Base-by-base conservation (phyloP, 2,113 vertebrate species). In the Brachyhypopomus occidentalis region DNA sequence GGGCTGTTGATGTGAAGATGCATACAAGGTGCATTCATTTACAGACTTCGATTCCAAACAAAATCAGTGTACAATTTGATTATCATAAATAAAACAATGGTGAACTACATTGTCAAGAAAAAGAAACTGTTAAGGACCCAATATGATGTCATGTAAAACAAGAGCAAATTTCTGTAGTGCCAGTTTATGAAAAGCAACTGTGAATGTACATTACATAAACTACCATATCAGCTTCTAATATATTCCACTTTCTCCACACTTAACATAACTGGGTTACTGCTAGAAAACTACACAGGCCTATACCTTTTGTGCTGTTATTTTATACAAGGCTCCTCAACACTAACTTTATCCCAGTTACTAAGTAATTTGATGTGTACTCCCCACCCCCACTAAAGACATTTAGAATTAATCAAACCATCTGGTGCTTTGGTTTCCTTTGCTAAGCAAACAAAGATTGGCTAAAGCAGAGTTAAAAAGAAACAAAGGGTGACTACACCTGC, bases 231-330 rank as follows among this genome's bases (percentile, higher is more conserved):
- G 48, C 9, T 41, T 52, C 12, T 14, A 69, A 55, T 23, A n/a
- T 27, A 19, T 4, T 11, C 59, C 19, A 80, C 78, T 73, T 80
- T 63, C 72, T 58, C 60, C 71, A 80, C 79, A 80, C 60, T 80
- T 73, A 73, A 64, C 16, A 59, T 12, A 19, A 48, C 20, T n/a
- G 19, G 4, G 36, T 19, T 48, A 30, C 19, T 23, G 20, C 12
- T 8, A 48, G 34, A 30, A 34, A 41, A 25, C 30, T n/a, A 6
- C 25, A 52, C 45, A 52, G 9, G 45, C 45, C 12, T 52, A 52
- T 52, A 52, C 12, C 12, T 11, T 52, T 52, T 14, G 9, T 52
- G 12, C 12, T 8, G 11, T 52, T 62, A 12, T 23, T 27, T 63
- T 12, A 27, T 25, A 25, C 6, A 23, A 23, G 3, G 19, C 23